Evolutionary conservation across 2,113 vertebrate species (phyloP), one percentile per base, ranked within the genome.

Genomic region (Pterocles gutturalis): DNA sequence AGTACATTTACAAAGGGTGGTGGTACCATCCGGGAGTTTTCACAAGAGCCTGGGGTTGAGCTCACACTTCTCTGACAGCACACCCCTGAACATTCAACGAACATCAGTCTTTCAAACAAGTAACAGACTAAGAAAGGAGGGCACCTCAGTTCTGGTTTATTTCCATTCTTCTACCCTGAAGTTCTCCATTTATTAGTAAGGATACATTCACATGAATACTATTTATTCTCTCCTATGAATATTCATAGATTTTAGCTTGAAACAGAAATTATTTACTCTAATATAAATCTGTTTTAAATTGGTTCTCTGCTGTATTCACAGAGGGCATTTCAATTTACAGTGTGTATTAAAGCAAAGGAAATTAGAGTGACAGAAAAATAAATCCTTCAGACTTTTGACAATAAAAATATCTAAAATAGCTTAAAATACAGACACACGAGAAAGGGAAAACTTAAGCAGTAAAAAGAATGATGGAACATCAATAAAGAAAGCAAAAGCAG

Each of bases 241-340:
- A 95, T 90, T 93, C 88, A 88, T 33, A 70, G 17, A 7, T 61
- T 85, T 89, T 84, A 33, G 41, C 38, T 76, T 93, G 58, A 88
- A 92, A 77, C 33, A 76, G 43, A 28, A 96, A 94, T 81, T 87
- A 89, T 85, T 88, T 87, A 87, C 29, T 84, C 8, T n/a, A 77
- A 80, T 48, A 76, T 17, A 94, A 88, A 90, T 62, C 55, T 78
- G 65, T 34, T 91, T 85, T 72, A 86, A 91, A 93, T 83, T 71
- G 28, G 89, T 65, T 79, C 60, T 72, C 60, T 62, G 71, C 46
- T 92, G 17, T 60, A 85, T 73, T 94, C 83, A 83, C 65, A 82
- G 46, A 81, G 62, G 31, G 51, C 49, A 87, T 73, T 90, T 92
- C 55, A 87, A 83, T 87, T 92, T 75, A 53, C 18, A 89, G 38